Evolutionary conservation across 2,888 invertebrate genomes (phyloP), one percentile per base, ranked within the genome.

Genomic region (Geotrupes spiniger): DNA sequence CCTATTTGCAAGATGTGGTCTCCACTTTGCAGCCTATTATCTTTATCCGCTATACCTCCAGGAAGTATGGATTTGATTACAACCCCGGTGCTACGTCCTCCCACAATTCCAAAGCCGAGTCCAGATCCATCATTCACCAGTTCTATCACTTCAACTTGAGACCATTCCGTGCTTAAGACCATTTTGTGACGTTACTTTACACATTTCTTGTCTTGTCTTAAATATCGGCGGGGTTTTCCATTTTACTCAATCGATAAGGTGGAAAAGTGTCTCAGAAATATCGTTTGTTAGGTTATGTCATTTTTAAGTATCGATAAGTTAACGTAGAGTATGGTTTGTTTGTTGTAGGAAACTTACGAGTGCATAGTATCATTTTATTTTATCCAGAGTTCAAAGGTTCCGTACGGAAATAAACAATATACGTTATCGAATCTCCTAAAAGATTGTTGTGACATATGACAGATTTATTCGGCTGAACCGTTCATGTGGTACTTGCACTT

Each of bases 61-160:
- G 97, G 96, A 48, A 96, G 80, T 57, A 99, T 89, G 56, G 95
- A 95, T 76, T 99, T 99, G 63, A 99, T 95, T 49, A 99, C 97
- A 48, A 99, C 98, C 27, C 99, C 99, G 27, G 98, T 98, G 75
- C 95, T 96, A 57, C 94, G 85, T 29, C 93, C 93, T 59, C 99
- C 99, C 63, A 99, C 96, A 68, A 99, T 89, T 63, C 98, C 98
- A 76, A 99, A 99, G 56, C 99, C 99, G 64, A 98, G 83, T 44
- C 97, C 96, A 66, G 93, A 91, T 62, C 96, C 97, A 81, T 98
- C 97, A 76, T 98, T 98, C 63, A 89, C 83, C 65, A 99, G 83
- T 76, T 98, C 97, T 74, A 99, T 94, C 68, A 96, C 92, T 85
- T 99, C 98, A 74, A 99, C 94, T 82, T 98, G 97, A 65, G 95